phyloP scores from a whole-genome alignment of 2,113 vertebrate species.

The Xenopus borealis region DNA sequence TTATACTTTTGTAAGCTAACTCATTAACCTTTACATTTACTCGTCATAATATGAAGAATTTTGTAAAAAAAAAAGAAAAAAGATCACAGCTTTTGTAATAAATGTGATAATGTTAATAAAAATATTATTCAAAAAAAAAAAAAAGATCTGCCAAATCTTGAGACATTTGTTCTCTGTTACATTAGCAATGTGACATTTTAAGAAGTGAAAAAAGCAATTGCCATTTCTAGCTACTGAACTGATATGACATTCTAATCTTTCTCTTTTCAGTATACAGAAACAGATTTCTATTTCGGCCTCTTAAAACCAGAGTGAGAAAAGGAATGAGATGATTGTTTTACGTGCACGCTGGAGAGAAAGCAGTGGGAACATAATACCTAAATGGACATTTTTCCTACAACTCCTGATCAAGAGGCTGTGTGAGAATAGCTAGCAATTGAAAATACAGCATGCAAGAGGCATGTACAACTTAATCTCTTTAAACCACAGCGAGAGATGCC shows the following conservation, averaged over 20 bases:
- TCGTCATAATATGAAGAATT: too few species aligned
- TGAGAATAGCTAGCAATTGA: background rate
- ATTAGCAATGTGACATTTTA: background rate
- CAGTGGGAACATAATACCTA: background rate
- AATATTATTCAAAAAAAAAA: too few species aligned
- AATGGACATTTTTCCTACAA: background rate
- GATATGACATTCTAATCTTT: too few species aligned
- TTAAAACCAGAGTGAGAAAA: background rate
- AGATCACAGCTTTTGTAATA: too few species aligned
- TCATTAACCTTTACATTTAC: too few species aligned
- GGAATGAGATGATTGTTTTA: background rate
- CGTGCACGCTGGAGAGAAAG: background rate
- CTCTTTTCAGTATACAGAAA: too few species aligned
- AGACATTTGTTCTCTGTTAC: conserved; percentile 1
- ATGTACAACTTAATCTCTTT: background rate
- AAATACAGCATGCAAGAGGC: background rate
- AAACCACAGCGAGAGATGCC: too few species aligned
- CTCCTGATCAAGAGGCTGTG: background rate
- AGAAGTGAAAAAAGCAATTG: background rate
- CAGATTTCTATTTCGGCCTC: background rate
- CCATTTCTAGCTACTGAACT: too few species aligned
- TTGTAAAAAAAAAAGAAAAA: too few species aligned
- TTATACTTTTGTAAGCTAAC: too few species aligned
- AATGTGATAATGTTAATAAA: too few species aligned
- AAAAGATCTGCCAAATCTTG: too few species aligned